Conservation (phyloP, 2,797 vertebrate species). For the Euthynnus affinis region DNA sequence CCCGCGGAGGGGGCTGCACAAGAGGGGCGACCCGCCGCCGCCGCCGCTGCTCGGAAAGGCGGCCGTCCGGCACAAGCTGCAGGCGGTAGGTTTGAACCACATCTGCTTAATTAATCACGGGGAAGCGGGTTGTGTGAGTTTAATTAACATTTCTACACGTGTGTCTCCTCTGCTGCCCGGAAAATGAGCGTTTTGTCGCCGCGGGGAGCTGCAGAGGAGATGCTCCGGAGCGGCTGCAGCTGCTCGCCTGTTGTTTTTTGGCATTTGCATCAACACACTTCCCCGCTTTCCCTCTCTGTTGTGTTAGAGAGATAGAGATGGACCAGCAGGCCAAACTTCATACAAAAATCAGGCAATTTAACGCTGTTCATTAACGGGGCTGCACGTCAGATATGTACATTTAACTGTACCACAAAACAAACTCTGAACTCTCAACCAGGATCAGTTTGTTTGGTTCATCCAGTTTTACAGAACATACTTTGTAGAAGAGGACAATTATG, state of each 20-base stretch:
- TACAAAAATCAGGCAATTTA: neutral
- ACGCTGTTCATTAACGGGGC: neutral
- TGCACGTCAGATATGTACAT: neutral
- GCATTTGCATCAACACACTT: constrained; percentile 22
- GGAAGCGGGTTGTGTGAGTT: neutral
- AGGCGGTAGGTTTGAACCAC: constrained; percentile 76
- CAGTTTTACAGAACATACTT: neutral
- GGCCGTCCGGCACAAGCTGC: constrained; percentile 77
- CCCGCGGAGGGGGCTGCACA: constrained; percentile 70
- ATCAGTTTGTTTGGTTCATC: neutral
- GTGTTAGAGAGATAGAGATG: neutral
- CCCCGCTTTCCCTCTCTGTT: neutral
- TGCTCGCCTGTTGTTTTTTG: constrained; percentile 58
- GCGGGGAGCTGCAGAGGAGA: constrained; percentile 16
- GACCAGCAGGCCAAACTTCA: constrained; percentile 8
- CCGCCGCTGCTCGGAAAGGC: constrained; percentile 80
- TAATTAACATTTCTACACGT: neutral
- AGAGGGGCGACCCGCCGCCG: constrained; percentile 72
- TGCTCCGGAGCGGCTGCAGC: constrained; percentile 50
- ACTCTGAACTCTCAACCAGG: neutral
- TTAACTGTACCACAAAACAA: neutral
- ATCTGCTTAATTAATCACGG: neutral
- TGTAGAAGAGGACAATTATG: too few species aligned
- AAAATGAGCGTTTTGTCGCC: neutral
- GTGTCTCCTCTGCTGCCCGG: constrained; percentile 2